Evolutionary conservation across 2,888 invertebrate species (phyloP).

Genomic region (Pandemis heparana): DNA sequence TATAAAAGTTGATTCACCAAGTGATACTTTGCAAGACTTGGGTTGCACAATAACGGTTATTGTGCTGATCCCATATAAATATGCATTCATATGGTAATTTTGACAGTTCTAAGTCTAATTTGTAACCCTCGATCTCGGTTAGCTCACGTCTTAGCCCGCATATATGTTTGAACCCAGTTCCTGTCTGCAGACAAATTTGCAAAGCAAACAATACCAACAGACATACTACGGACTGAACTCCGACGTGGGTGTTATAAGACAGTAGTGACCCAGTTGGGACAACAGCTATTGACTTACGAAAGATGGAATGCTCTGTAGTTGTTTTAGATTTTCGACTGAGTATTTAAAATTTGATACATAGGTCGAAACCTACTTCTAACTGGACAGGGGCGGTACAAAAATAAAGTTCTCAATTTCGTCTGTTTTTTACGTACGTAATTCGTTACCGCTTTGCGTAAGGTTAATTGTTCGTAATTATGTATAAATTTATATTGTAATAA

Average conservation of each 20-base stretch:
- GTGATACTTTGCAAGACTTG: not conserved
- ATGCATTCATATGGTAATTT: not conserved
- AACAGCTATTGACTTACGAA: slow-evolving; percentile 32
- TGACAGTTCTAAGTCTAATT: slow-evolving; percentile 3
- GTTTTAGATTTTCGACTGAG: not conserved
- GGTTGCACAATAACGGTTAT: not conserved
- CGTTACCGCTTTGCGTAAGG: too few relatives aligned
- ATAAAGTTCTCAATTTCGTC: too few relatives aligned
- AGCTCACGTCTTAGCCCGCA: slow-evolving; percentile 21
- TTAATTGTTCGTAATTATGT: too few relatives aligned
- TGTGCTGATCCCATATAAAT: not conserved
- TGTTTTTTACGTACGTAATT: too few relatives aligned
- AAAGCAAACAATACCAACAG: slow-evolving; percentile 61
- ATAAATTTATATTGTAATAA: too few relatives aligned
- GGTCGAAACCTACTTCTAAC: too few relatives aligned
- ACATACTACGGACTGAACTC: slow-evolving; percentile 63
- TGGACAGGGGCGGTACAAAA: too few relatives aligned
- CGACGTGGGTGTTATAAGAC: slow-evolving; percentile 55
- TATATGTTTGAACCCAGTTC: slow-evolving; percentile 25
- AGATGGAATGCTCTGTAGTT: not conserved
- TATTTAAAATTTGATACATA: not conserved
- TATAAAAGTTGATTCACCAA: not conserved
- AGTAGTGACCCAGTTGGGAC: slow-evolving; percentile 53
- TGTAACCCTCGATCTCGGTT: slow-evolving; percentile 14
- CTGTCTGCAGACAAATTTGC: slow-evolving; percentile 65